These are phyloP conservation scores for Rhodinocichla rosea DNA, from an alignment of 2,113 vertebrate species.

Conservation along the genomic window DNA sequence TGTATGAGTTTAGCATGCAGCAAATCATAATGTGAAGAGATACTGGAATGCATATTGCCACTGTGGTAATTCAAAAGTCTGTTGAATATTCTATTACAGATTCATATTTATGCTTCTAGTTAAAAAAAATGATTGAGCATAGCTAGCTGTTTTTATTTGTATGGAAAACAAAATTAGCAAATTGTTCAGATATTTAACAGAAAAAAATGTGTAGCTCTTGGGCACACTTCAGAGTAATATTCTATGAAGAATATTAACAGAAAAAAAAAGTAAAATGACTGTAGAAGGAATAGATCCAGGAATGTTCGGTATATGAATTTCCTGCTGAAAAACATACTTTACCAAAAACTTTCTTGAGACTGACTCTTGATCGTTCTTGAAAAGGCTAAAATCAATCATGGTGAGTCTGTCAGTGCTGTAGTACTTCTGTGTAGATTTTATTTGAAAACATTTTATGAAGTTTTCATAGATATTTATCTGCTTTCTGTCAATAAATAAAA, in stretches of 20 bases:
- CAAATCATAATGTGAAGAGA: not conserved
- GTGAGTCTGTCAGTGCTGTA: not conserved
- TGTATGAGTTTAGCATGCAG: not conserved
- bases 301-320: not conserved
- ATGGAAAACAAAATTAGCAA: not conserved
- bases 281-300: not conserved
- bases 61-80: slow-evolving; percentile 20
- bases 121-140: not conserved
- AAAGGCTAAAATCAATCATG: not conserved
- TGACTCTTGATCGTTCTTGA: not conserved
- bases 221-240: not conserved
- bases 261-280: not conserved
- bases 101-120: slow-evolving; percentile 17
- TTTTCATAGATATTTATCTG: not conserved
- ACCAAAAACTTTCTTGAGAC: not conserved
- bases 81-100: slow-evolving; percentile 16
- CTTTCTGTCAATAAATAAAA: not conserved
- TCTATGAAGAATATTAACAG: not conserved
- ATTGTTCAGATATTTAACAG: not conserved
- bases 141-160: slow-evolving; percentile 8
- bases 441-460: not conserved
- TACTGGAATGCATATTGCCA: not conserved
- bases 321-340: not conserved
- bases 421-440: not conserved
- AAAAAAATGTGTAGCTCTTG: not conserved